phyloP scores from a whole-genome alignment of 2,888 invertebrate genomes.

The Cosmopolites sordidus region DNA sequence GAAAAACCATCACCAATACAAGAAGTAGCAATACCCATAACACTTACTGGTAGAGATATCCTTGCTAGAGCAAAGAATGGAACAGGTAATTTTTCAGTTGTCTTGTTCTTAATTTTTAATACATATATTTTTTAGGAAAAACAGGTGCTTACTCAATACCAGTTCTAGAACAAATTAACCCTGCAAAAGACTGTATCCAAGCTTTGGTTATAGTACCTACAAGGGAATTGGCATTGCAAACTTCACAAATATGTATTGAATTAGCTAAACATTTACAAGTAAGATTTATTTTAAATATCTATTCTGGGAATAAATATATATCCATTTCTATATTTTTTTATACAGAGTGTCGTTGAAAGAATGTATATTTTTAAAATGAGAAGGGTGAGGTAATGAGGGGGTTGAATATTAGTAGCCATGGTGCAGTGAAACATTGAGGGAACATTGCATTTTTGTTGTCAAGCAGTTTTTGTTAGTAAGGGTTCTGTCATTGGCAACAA shows the following conservation, averaged over 20 bases:
- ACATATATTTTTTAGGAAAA: conserved; percentile 54
- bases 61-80: conserved; percentile 99
- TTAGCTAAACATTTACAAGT: conserved; percentile 90
- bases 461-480: too few relatives aligned
- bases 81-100: conserved; percentile 63
- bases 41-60: conserved; percentile 95
- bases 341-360: too few relatives aligned
- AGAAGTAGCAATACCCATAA: conserved; percentile 98
- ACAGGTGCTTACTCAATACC: conserved; percentile 99
- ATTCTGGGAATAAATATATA: too few relatives aligned
- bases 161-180: conserved; percentile 91
- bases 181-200: conserved; percentile 89
- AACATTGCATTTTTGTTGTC: too few relatives aligned
- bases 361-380: too few relatives aligned
- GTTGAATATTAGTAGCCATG: too few relatives aligned
- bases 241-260: conserved; percentile 99
- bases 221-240: conserved; percentile 96
- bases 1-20: conserved; percentile 99
- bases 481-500: too few relatives aligned
- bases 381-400: too few relatives aligned
- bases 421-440: too few relatives aligned
- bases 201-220: conserved; percentile 98
- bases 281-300: background rate
- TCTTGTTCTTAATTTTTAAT: conserved; percentile 4
- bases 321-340: too few relatives aligned